phyloP scores from a whole-genome alignment of 2,797 vertebrate species.

The Lacerta agilis region DNA sequence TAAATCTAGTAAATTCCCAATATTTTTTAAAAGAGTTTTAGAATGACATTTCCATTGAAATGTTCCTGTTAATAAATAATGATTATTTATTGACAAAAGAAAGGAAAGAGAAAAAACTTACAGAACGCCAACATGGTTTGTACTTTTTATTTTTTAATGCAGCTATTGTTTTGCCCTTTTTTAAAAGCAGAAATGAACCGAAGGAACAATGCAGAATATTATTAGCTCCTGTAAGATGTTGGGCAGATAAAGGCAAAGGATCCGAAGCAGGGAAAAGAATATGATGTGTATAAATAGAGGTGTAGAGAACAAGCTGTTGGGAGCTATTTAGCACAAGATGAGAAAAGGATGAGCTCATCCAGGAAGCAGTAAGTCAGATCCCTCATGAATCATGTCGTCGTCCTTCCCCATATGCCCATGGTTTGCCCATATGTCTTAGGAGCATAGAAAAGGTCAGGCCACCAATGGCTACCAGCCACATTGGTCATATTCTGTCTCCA shows the following conservation, averaged over 20 bases:
- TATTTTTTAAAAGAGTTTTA: background rate
- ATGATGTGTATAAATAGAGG: slow-evolving; percentile 66
- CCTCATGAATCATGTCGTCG: slow-evolving; percentile 8
- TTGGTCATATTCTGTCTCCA: too few relatives aligned
- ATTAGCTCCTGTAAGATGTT: slow-evolving; percentile 29
- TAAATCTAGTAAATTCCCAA: background rate
- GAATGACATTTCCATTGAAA: background rate
- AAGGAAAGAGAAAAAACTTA: background rate
- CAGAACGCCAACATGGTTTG: background rate
- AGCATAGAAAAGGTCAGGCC: background rate
- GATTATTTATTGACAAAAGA: background rate
- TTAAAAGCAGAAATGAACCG: slow-evolving; percentile 21
- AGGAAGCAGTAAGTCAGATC: slow-evolving; percentile 49
- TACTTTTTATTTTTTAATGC: background rate
- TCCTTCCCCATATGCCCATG: background rate
- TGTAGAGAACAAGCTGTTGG: slow-evolving; percentile 62
- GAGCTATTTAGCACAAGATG: slow-evolving; percentile 58
- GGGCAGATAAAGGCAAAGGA: slow-evolving; percentile 46
- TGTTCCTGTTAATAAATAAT: background rate
- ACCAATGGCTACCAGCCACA: too few relatives aligned
- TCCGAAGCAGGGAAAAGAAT: slow-evolving; percentile 55
- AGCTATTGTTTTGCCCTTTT: background rate
- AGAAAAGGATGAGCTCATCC: slow-evolving; percentile 46
- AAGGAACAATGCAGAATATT: slow-evolving; percentile 45
- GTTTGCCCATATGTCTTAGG: background rate